A percentile compares a stretch with the other conserved stretches of the same genome.
Evolutionary conservation across 2,888 invertebrate genomes (phyloP).

Genomic region (Meteorus cinctellus): DNA sequence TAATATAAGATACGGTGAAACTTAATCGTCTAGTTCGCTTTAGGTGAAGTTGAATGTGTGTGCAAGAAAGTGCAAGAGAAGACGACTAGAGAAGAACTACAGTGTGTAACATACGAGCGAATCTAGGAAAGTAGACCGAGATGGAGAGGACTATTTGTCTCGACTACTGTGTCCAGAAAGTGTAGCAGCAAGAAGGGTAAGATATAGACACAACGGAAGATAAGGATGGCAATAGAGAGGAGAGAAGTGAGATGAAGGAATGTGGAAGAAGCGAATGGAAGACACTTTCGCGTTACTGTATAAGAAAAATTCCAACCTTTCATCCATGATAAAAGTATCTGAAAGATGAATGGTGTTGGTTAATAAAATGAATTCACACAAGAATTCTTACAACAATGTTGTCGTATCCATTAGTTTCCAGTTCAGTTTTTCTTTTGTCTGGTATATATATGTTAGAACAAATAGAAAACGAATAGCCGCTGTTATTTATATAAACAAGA

Average conservation of each 20-base stretch:
- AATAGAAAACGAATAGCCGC: slow-evolving; percentile 38
- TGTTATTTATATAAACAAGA: background rate
- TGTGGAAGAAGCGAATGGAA: background rate
- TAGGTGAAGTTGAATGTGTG: background rate
- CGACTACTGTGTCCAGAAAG: slow-evolving; percentile 14
- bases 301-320: slow-evolving; percentile 38
- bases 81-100: background rate
- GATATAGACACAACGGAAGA: background rate
- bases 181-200: background rate
- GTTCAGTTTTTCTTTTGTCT: slow-evolving; percentile 37
- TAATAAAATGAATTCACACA: slow-evolving; percentile 63
- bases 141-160: slow-evolving; percentile 39
- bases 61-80: background rate
- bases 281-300: background rate
- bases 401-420: slow-evolving; percentile 55
- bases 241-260: too few relatives aligned
- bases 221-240: background rate
- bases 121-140: slow-evolving; percentile 20
- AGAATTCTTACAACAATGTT: slow-evolving; percentile 49
- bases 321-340: slow-evolving; percentile 54
- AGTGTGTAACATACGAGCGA: slow-evolving; percentile 22
- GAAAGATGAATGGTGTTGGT: slow-evolving; percentile 62
- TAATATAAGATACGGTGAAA: background rate
- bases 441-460: slow-evolving; percentile 4
- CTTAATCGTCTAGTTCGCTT: background rate